Evolutionary conservation across 2,113 vertebrate genomes (phyloP).

Genomic region (Taxidea taxus): DNA sequence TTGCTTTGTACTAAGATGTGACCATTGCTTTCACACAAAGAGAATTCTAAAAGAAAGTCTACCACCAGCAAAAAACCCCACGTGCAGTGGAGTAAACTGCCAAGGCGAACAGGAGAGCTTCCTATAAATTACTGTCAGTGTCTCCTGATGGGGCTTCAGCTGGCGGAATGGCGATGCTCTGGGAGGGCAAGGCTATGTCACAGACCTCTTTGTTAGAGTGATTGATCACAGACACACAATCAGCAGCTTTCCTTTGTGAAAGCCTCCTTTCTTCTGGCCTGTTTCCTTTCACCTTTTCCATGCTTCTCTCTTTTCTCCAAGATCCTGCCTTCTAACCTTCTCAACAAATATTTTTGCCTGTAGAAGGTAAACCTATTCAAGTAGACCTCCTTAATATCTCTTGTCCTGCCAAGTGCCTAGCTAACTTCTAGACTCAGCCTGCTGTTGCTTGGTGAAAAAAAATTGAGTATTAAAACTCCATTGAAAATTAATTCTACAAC

Average conservation of each 20-base stretch:
- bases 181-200: not conserved
- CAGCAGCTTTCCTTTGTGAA: constrained; percentile 17
- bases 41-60: not conserved
- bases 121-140: constrained; percentile 56
- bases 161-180: not conserved
- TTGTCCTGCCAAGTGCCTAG: not conserved
- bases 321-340: not conserved
- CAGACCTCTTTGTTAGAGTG: constrained; percentile 37
- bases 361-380: not conserved
- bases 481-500: not conserved
- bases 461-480: not conserved
- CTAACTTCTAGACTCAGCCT: not conserved
- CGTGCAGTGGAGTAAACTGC: not conserved
- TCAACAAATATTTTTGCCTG: not conserved
- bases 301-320: not conserved
- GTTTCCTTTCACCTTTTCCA: not conserved
- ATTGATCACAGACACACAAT: not conserved
- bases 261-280: constrained; percentile 46
- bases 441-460: not conserved
- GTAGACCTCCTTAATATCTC: not conserved
- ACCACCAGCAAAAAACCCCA: not conserved
- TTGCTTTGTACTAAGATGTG: not conserved
- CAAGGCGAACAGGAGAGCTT: not conserved
- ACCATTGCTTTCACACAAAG: not conserved
- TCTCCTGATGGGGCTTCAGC: not conserved